phyloP scores from a whole-genome alignment of 2,113 vertebrate species.

The Xenopus borealis region DNA sequence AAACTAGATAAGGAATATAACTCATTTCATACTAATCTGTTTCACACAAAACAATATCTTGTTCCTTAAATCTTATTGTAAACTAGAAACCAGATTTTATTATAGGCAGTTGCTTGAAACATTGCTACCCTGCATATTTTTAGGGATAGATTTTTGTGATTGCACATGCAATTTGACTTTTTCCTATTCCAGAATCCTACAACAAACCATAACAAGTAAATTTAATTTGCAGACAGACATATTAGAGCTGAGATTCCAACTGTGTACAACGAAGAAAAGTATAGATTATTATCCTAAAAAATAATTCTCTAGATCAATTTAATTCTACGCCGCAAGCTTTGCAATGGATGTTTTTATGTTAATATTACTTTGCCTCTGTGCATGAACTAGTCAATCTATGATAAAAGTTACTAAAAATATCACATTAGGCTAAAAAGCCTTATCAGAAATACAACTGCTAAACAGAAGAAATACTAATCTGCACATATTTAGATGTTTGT shows the following conservation, averaged over 20 bases:
- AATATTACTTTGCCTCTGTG: conserved; percentile 15
- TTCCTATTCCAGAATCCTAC: conserved; percentile 22
- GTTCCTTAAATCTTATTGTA: background rate
- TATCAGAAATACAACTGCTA: no score
- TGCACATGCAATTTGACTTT: conserved; percentile 35
- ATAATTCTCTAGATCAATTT: conserved; percentile 37
- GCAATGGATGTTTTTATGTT: conserved; percentile 33
- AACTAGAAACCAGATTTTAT: no score
- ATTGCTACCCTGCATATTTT: background rate
- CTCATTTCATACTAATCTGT: background rate
- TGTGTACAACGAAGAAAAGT: conserved; percentile 5
- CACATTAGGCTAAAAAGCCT: background rate
- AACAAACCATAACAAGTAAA: conserved; percentile 35
- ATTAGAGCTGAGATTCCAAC: conserved; percentile 25
- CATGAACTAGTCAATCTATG: conserved; percentile 14
- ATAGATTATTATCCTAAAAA: conserved; percentile 32
- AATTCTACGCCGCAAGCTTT: conserved; percentile 22
- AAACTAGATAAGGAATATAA: conserved; percentile 28
- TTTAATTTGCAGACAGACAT: conserved; percentile 37
- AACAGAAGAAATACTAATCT: no score
- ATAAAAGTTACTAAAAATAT: conserved; percentile 11
- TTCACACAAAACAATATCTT: conserved; percentile 16
- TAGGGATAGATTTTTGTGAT: conserved; percentile 22
- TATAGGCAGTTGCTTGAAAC: conserved; percentile 7
- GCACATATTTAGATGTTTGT: no score